A percentile compares a stretch with the other conserved stretches of the same genome.
phyloP scores from a whole-genome alignment of 2,797 vertebrate genomes.

The Momotus momota region DNA sequence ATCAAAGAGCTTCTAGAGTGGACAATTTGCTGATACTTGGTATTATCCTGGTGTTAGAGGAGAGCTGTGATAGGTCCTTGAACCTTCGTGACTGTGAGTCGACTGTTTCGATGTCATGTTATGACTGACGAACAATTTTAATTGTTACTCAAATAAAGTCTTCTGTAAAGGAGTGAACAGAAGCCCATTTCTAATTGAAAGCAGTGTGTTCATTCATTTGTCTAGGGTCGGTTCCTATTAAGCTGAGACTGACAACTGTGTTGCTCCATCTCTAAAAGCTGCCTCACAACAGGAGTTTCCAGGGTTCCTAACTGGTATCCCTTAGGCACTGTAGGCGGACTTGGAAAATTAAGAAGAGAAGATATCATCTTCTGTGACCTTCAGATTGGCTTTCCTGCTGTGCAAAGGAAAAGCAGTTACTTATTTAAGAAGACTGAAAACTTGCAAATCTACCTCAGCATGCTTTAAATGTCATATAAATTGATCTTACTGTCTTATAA shows the following conservation, averaged over 20 bases:
- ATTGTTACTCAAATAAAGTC: slow-evolving; percentile 25
- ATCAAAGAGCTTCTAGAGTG: not conserved
- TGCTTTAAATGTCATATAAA: not conserved
- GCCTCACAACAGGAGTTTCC: slow-evolving; percentile 38
- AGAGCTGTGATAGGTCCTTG: not conserved
- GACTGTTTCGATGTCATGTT: not conserved
- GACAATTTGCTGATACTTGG: not conserved
- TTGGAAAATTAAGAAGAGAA: not conserved
- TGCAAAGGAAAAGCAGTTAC: not conserved
- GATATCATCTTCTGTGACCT: not conserved
- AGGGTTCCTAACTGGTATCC: slow-evolving; percentile 23
- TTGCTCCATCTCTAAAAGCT: not conserved
- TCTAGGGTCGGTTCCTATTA: not conserved
- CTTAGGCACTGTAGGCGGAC: not conserved
- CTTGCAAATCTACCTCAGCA: not conserved
- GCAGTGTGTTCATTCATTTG: not conserved
- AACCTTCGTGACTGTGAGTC: not conserved
- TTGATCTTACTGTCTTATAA: not conserved
- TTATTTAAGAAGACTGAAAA: not conserved
- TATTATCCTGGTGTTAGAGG: not conserved
- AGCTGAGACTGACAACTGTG: slow-evolving; percentile 6
- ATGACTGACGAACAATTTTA: slow-evolving; percentile 33
- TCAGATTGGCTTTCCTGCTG: not conserved
- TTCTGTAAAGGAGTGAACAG: slow-evolving; percentile 4
- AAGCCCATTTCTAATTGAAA: slow-evolving; percentile 20